These are phyloP conservation scores for Drosophila insularis DNA, from an alignment of 1,140 invertebrate species.

Conservation along the genomic window DNA sequence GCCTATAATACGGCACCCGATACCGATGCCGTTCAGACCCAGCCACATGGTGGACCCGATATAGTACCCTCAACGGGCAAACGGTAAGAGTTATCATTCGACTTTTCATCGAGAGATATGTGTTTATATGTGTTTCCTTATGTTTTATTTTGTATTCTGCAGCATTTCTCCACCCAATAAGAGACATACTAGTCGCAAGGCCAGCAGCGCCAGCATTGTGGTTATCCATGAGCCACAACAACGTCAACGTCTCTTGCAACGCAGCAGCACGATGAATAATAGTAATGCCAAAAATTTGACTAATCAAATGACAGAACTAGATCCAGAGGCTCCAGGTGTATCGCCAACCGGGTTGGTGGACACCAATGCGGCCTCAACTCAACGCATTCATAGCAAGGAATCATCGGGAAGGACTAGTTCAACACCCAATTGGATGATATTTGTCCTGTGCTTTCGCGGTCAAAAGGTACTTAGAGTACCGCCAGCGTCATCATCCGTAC, in stretches of 20 bases:
- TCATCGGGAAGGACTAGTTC: not conserved
- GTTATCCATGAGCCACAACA: slow-evolving; percentile 58
- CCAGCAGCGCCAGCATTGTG: slow-evolving; percentile 62
- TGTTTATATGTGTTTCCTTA: not conserved
- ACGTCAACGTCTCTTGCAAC: slow-evolving; percentile 42
- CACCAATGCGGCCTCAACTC: not conserved
- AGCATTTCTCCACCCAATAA: slow-evolving; percentile 58
- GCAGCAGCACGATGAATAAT: slow-evolving; percentile 43
- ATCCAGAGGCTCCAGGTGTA: not conserved
- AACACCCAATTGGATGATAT: slow-evolving; percentile 70
- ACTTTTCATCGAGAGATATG: no score
- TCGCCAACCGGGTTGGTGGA: not conserved
- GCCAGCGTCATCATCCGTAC: slow-evolving; percentile 79
- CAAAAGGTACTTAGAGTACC: slow-evolving; percentile 82
- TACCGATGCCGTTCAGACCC: slow-evolving; percentile 65
- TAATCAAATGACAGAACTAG: slow-evolving; percentile 15
- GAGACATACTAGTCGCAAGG: slow-evolving; percentile 49
- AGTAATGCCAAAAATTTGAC: not conserved
- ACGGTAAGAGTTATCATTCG: slow-evolving; percentile 35
- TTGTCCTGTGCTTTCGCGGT: slow-evolving; percentile 74
- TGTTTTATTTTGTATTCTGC: no score
- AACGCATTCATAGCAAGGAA: slow-evolving; percentile 54
- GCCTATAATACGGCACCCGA: slow-evolving; percentile 78
- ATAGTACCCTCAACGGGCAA: slow-evolving; percentile 34
- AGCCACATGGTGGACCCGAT: slow-evolving; percentile 35